These are phyloP conservation scores for Uropsilus gracilis DNA, from an alignment of 2,113 vertebrate species.

Conservation along the genomic window DNA sequence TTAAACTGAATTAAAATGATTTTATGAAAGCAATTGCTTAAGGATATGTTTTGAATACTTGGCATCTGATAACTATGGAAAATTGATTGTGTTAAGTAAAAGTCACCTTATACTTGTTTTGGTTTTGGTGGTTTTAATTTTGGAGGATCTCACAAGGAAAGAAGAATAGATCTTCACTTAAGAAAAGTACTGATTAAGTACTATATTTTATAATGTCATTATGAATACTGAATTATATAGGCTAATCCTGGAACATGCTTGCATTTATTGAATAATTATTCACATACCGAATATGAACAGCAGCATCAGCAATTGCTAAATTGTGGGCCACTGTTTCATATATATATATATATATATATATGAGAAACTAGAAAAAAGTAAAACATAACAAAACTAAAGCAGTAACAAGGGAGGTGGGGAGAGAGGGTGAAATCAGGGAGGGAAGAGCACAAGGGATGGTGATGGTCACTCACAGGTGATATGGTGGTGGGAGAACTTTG, in stretches of 20 bases:
- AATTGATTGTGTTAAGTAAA: not conserved
- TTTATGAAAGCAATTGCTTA: not conserved
- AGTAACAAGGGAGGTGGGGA: no score
- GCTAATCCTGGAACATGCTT: not conserved
- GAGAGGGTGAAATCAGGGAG: no score
- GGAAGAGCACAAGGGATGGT: no score
- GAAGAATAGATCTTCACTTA: not conserved
- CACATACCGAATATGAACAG: not conserved
- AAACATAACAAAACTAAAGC: no score
- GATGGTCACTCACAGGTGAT: no score
- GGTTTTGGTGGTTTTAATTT: not conserved
- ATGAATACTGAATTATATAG: not conserved
- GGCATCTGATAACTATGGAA: not conserved
- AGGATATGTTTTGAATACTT: not conserved
- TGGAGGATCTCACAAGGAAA: not conserved
- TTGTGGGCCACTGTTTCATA: no score
- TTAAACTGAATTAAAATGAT: not conserved
- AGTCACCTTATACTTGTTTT: not conserved
- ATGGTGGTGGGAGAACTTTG: no score
- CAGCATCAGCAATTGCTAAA: not conserved
- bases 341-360: no score
- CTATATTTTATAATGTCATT: not conserved
- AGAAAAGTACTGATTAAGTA: not conserved
- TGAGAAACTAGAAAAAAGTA: no score
- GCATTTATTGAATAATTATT: not conserved